These are phyloP conservation scores for Hydrophis major DNA, from an alignment of 2,797 vertebrate genomes.

Conservation along the genomic window DNA sequence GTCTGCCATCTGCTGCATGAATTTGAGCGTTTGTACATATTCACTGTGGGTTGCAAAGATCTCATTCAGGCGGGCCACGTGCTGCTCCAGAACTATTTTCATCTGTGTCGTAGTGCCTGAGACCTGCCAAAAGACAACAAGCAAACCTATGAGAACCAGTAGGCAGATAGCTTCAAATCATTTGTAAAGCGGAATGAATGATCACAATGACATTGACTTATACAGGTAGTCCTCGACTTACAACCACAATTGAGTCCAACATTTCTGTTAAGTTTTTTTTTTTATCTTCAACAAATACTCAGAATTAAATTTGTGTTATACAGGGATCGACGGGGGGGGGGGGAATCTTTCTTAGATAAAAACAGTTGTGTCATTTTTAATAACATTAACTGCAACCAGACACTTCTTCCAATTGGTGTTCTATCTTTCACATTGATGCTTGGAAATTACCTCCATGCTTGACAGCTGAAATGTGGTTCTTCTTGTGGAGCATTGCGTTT, in stretches of 20 bases:
- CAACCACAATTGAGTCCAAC: too few species aligned
- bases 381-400: neutral
- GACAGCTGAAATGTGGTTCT: neutral
- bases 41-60: conserved; percentile 81
- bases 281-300: neutral
- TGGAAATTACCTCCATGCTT: neutral
- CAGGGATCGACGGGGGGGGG: neutral
- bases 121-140: conserved; percentile 70
- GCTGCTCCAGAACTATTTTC: conserved; percentile 78
- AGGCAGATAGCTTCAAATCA: neutral
- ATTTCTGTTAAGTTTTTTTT: neutral
- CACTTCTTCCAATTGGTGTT: neutral
- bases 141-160: neutral
- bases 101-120: conserved; percentile 73
- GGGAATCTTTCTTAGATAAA: neutral
- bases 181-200: neutral
- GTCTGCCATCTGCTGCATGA: conserved; percentile 81
- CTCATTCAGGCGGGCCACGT: conserved; percentile 84
- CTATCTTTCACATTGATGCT: neutral
- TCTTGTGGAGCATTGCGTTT: neutral
- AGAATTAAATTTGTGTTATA: neutral
- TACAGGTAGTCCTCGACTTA: too few species aligned
- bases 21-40: conserved; percentile 81
- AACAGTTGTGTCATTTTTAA: neutral
- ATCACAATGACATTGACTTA: neutral